Evolutionary conservation across 2,888 invertebrate species (phyloP), one percentile per base, ranked within the genome.

Genomic region (Girardia tigrina): DNA sequence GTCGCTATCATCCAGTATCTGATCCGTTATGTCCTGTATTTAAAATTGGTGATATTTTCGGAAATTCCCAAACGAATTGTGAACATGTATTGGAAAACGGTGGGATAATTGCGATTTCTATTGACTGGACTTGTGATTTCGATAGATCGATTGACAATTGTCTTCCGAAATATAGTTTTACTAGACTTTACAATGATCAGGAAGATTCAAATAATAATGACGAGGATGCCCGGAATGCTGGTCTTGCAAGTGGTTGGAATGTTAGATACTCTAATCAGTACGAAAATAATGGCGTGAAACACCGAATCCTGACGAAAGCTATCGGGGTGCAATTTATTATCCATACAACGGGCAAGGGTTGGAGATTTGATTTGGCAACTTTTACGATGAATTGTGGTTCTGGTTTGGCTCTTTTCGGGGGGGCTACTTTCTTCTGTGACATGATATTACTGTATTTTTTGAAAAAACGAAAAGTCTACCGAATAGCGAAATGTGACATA

Each of bases 261-360:
- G 81, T 29, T 79, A 82, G 83, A n/a, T 69, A 81, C 79, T 84
- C 86, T 1, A 27, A 75, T 70, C 84, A 83, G 78, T 85, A 83
- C 78, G 80, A 79, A 70, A 79, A 79, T 0, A 78, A 80, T 77
- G 80, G 78, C 0, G 77, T 76, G 56, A 78, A 80, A 28, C 79
- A 79, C 6, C 79, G 86, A 28, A 85, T 85, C 2, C 78, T 86
- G 71, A 81, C 80, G 76, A 84, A 84, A 78, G 85, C 84, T 0
- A 86, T 82, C 78, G 86, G 86, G 1, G 84, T 87, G 42, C 82
- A 84, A 29, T 86, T 86, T 79, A 80, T 86, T n/a, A 79, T 87
- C 26, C 81, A 82, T 26, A 84, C 86, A 1, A 80, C 81, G 27
- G 87, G 86, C 0, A 78, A 80, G 75, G 87, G 83, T 20, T 85